Percentiles rank a stretch among this genome's conserved stretches.
These are phyloP conservation scores for Corythaeola cristata DNA, from an alignment of 2,113 vertebrate species.

Conservation along the genomic window DNA sequence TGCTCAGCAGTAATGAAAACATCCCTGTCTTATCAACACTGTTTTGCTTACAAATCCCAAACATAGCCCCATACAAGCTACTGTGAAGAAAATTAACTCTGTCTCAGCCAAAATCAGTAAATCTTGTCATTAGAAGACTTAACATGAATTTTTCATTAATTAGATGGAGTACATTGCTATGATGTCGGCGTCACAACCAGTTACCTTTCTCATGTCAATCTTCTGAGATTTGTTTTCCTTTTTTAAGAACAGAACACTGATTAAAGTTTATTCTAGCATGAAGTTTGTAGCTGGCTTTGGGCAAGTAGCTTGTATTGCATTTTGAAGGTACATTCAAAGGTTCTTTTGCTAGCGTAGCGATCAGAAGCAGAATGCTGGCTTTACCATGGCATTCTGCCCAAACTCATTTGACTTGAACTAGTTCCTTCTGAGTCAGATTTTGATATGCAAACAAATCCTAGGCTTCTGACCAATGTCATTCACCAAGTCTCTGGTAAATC, in stretches of 20 bases:
- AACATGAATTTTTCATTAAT: neutral
- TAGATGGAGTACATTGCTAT: neutral
- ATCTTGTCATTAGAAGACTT: neutral
- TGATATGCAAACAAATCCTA: neutral
- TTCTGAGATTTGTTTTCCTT: neutral
- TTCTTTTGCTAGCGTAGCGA: neutral
- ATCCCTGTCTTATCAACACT: neutral
- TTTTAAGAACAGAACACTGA: neutral
- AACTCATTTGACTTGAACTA: neutral
- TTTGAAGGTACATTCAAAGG: neutral
- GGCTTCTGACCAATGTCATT: neutral
- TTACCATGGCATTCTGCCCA: neutral
- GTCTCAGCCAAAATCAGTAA: neutral
- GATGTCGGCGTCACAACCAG: neutral
- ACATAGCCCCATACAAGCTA: neutral
- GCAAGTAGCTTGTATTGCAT: neutral
- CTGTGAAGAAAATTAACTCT: neutral
- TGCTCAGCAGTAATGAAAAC: too few species aligned
- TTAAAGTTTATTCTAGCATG: neutral
- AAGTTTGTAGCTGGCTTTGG: neutral
- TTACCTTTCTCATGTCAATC: neutral
- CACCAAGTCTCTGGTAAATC: neutral
- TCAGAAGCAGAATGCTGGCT: neutral
- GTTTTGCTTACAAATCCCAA: neutral
- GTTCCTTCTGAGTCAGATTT: neutral